Evolutionary conservation across 2,113 vertebrate genomes (phyloP), one percentile per base, ranked within the genome.

Genomic region (Laterallus jamaicensis): DNA sequence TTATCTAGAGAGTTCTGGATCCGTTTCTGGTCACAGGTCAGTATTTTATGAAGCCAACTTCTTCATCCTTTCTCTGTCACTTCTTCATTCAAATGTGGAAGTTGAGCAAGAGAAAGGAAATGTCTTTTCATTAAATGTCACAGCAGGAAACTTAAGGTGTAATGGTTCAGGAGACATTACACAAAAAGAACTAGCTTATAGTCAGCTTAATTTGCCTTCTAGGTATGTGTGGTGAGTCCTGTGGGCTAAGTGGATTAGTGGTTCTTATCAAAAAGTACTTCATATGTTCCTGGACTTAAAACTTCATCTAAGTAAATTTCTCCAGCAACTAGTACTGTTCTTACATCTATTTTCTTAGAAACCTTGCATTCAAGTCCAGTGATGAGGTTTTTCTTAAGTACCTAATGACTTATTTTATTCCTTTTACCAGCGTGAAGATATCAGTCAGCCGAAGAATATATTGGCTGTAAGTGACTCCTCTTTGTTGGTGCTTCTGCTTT

Each of bases 1-100:
- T 63, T 97, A n/a, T 92, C 96, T 8, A 93, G 96, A 56, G 91
- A 95, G 66, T 97, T 97, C 93, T 97, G 96, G 96, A 64, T 87
- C 15, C 74, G 40, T 0, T 97, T 97, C 49, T 97, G 91, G 91
- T 96, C 96, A 69, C 86, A 97, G 96, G 96, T 97, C 69, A 76
- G 96, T 96, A 64, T 54, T 71, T 32, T 17, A n/a, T 22, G 44
- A 47, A 54, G 49, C 22, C 17, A 49, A 1, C 50, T 29, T 63
- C 76, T n/a, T 28, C 49, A 37, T 74, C 16, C 19, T 73, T 82
- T 77, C 63, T 62, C 40, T 86, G 56, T 86, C 68, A 56, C 9
- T 26, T 5, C 56, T 69, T 77, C 6, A 8, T 81, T 77, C 62
- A 81, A 70, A 74, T 60, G 25, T 49, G 29, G 31, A 74, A 86